A percentile compares a stretch with the other conserved stretches of the same genome.
These are phyloP conservation scores for Mormyrus lacerda DNA, from an alignment of 2,113 vertebrate genomes.

Conservation along the genomic window DNA sequence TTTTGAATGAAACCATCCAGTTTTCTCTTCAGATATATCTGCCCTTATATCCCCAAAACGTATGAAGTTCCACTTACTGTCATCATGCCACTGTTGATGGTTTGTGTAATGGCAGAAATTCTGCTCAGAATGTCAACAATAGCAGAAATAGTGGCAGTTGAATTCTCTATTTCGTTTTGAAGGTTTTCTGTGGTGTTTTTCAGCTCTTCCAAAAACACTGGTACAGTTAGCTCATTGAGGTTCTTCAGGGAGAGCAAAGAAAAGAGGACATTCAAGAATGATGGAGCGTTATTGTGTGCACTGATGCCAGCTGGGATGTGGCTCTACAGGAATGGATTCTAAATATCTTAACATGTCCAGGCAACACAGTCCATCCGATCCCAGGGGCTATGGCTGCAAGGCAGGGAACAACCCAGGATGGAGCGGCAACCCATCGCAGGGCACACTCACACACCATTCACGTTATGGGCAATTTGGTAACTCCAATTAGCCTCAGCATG, in stretches of 20 bases:
- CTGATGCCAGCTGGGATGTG: not conserved
- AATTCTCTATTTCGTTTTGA: not conserved
- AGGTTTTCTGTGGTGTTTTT: not conserved
- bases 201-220: not conserved
- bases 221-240: not conserved
- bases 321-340: not conserved
- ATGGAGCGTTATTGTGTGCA: not conserved
- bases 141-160: not conserved
- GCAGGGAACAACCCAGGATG: no score
- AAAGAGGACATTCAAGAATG: not conserved
- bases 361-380: no score
- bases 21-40: not conserved
- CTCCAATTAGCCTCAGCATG: no score
- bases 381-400: no score
- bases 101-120: not conserved
- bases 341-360: not conserved
- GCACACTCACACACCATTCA: no score
- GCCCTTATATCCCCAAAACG: not conserved
- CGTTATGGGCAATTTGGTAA: no score
- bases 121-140: not conserved
- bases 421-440: no score
- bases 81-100: not conserved
- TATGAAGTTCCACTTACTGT: not conserved
- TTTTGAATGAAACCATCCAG: not conserved
- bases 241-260: not conserved